Conservation (phyloP, 2,113 vertebrate genomes). For the Oryzias javanicus region DNA sequence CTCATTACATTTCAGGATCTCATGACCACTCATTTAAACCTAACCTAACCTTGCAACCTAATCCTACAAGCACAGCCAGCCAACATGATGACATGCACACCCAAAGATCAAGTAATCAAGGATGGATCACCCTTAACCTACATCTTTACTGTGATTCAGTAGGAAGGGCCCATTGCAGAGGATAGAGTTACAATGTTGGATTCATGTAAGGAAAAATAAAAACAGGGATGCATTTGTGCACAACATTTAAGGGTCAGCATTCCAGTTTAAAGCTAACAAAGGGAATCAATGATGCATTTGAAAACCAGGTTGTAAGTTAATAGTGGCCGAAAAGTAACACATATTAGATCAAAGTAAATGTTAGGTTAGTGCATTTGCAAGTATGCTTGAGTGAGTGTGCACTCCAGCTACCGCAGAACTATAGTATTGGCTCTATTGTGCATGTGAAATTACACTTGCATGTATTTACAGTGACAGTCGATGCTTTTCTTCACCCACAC, state of each 20-base stretch:
- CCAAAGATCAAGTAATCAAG: constrained; percentile 54
- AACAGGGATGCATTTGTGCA: constrained; percentile 45
- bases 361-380: constrained; percentile 6
- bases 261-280: constrained; percentile 56
- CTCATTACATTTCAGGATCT: constrained; percentile 53
- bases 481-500: constrained; percentile 53
- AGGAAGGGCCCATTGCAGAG: constrained; percentile 15
- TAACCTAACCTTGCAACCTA: constrained; percentile 52
- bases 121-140: constrained; percentile 48
- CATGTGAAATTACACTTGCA: constrained; percentile 37
- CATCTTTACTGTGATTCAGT: constrained; percentile 49
- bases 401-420: constrained; percentile 11
- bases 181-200: constrained; percentile 41
- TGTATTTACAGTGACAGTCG: constrained; percentile 52
- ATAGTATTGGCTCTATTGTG: constrained; percentile 22
- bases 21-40: constrained; percentile 48
- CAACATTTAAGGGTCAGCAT: constrained; percentile 27
- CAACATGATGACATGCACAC: constrained; percentile 6
- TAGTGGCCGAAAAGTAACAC: constrained; percentile 45
- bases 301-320: constrained; percentile 30
- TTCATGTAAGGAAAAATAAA: constrained; percentile 18
- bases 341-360: constrained; percentile 36
- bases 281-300: constrained; percentile 58
- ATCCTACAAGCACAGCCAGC: constrained; percentile 33
- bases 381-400: constrained; percentile 22